phyloP scores from a whole-genome alignment of 1,140 invertebrate genomes.

The Euschistus heros region DNA sequence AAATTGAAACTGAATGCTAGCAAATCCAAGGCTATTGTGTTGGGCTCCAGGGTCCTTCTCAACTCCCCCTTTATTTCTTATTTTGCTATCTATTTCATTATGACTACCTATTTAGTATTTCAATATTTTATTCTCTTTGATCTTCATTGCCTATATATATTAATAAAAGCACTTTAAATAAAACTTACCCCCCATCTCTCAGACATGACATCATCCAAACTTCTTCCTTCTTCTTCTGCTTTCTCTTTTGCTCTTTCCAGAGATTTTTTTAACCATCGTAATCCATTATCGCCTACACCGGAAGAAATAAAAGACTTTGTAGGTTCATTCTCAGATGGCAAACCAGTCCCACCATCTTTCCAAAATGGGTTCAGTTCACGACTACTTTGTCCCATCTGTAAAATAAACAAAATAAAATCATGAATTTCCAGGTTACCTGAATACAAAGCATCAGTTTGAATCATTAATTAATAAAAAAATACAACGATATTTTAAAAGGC shows the following conservation, averaged over 20 bases:
- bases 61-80: too few relatives aligned
- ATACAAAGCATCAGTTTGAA: not conserved
- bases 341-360: constrained; percentile 74
- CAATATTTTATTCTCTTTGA: too few relatives aligned
- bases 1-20: too few relatives aligned
- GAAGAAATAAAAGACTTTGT: constrained; percentile 25
- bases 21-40: too few relatives aligned
- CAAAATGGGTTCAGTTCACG: constrained; percentile 87
- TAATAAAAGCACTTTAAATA: too few relatives aligned
- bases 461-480: too few relatives aligned
- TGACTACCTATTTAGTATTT: too few relatives aligned
- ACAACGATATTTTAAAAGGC: too few relatives aligned
- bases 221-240: constrained; percentile 43
- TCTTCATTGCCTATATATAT: too few relatives aligned
- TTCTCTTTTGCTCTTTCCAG: constrained; percentile 46
- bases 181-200: constrained; percentile 52
- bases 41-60: too few relatives aligned
- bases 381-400: constrained; percentile 54
- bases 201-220: constrained; percentile 48
- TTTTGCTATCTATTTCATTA: too few relatives aligned
- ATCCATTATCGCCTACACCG: constrained; percentile 36
- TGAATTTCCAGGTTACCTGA: not conserved
- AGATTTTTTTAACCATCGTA: constrained; percentile 46
- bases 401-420: constrained; percentile 6
- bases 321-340: constrained; percentile 43